These are phyloP conservation scores for Aporophyla nigra DNA, from an alignment of 2,888 invertebrate species.

Conservation along the genomic window DNA sequence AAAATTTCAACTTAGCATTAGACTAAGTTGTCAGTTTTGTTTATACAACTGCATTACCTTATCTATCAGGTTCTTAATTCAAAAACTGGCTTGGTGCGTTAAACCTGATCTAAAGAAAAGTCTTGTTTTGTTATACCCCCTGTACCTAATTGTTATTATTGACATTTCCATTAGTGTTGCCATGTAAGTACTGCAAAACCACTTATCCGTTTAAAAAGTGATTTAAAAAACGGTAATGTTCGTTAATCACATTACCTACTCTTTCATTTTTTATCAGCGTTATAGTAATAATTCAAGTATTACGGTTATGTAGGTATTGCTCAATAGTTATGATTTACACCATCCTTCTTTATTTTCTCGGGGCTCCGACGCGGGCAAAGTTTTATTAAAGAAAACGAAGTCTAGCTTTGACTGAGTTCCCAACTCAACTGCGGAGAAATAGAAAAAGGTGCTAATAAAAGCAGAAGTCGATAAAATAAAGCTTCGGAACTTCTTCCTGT, in stretches of 20 bases:
- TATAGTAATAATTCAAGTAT: slow-evolving; percentile 21
- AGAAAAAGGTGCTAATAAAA: slow-evolving; percentile 52
- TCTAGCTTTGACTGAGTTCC: slow-evolving; percentile 63
- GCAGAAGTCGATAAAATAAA: slow-evolving; percentile 55
- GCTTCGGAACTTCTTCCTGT: slow-evolving; percentile 19
- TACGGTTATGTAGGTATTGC: slow-evolving; percentile 11
- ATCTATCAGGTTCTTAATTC: too few species aligned
- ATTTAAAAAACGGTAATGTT: neutral
- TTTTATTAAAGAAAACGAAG: slow-evolving; percentile 69
- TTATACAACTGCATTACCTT: too few species aligned
- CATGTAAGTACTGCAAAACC: neutral
- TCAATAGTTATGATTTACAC: slow-evolving; percentile 58
- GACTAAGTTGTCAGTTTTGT: too few species aligned
- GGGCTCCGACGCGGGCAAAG: slow-evolving; percentile 40
- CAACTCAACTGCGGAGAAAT: slow-evolving; percentile 46
- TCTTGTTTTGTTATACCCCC: too few species aligned
- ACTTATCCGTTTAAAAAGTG: neutral
- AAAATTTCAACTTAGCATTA: too few species aligned
- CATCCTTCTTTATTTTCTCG: slow-evolving; percentile 50
- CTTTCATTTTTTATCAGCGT: slow-evolving; percentile 7
- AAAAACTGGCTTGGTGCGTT: too few species aligned
- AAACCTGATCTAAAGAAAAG: too few species aligned
- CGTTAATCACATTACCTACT: neutral
- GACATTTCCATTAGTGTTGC: neutral
- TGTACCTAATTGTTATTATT: neutral